Conservation (phyloP, 1,140 invertebrate genomes). For the Heliconius congener region DNA sequence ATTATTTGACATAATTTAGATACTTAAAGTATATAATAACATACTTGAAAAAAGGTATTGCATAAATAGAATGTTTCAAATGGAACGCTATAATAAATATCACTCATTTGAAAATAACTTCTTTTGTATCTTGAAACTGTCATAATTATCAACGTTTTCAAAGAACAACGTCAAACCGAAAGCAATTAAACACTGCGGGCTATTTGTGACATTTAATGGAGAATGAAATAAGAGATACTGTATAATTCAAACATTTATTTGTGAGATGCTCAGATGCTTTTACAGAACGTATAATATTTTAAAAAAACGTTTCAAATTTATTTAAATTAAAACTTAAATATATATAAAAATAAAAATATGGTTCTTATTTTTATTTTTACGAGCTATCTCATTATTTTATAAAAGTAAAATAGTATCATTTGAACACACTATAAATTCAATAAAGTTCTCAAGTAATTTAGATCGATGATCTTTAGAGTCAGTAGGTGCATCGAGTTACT, state of each 20-base stretch:
- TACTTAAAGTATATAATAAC: not conserved
- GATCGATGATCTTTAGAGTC: conserved; percentile 22
- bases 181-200: conserved; percentile 10
- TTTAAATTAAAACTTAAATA: not conserved
- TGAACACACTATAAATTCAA: conserved; percentile 20
- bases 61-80: not conserved
- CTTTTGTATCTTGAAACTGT: conserved; percentile 4
- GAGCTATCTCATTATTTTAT: too few relatives aligned
- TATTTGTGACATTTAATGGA: conserved; percentile 20
- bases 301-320: not conserved
- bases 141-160: conserved; percentile 12
- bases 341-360: too few relatives aligned
- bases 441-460: conserved; percentile 9
- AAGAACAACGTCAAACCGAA: conserved; percentile 18
- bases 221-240: not conserved
- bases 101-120: not conserved
- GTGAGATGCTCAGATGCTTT: not conserved
- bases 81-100: not conserved
- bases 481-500: conserved; percentile 25
- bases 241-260: conserved; percentile 10
- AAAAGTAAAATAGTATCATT: not conserved
- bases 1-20: not conserved
- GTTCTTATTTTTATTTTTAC: too few relatives aligned
- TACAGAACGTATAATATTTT: not conserved
- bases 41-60: not conserved